Evolutionary conservation across 64 coral and sea anemone species (phyloP), one percentile per base, ranked within the genome.

Genomic region (Stylophora pistillata): DNA sequence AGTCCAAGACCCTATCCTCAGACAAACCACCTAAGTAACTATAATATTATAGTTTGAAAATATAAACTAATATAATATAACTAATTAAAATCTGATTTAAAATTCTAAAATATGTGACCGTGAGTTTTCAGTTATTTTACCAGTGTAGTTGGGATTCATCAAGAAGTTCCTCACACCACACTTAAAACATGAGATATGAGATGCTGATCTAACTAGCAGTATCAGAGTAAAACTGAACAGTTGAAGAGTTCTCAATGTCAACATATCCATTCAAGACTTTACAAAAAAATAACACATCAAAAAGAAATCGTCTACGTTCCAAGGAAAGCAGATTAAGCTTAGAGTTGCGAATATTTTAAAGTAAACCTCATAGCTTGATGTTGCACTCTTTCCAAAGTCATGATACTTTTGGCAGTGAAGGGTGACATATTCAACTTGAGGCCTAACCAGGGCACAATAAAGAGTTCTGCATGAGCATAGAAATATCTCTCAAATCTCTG

Each of bases 101-200:
- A 47, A 47, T 47, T 47, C 37, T 47, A 47, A 47, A 47, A 47
- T 47, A 47, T 47, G 0, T 47, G 37, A 3, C 3, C 7, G 7
- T 47, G 37, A n/a, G n/a, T n/a, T n/a, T n/a, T n/a, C n/a, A n/a
- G n/a, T n/a, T n/a, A n/a, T n/a, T n/a, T n/a, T n/a, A n/a, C n/a
- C n/a, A n/a, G n/a, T n/a, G n/a, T n/a, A n/a, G n/a, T n/a, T n/a
- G n/a, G n/a, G 3, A 47, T 76, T 76, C 20, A 20, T 23, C 21
- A 20, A 76, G 74, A 47, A 76, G 53, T 53, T 57, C 56, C 16
- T 57, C 75, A 78, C 6, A 56, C 75, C 75, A 56, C 75, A 53
- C 53, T 78, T 57, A 78, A 78, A 78, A 78, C 75, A 56, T 54
- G 74, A 76, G 32, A 76, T 52, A 18, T 33, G 52, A 76, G 74